A percentile compares a stretch with the other conserved stretches of the same genome.
Conservation (phyloP, 2,797 vertebrate genomes). For the Enteromius trimaculatus region DNA sequence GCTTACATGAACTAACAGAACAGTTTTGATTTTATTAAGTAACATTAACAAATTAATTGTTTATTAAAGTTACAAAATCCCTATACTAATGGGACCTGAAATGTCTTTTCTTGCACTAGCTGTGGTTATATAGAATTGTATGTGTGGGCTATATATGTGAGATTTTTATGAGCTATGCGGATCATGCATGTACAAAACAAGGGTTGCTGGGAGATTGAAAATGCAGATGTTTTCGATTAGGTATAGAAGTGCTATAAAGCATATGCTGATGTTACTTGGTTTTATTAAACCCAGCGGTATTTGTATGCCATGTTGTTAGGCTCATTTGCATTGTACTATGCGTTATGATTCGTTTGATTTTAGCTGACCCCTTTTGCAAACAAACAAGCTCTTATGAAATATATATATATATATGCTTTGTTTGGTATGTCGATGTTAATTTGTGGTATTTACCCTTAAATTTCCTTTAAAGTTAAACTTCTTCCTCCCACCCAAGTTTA, state of each 20-base stretch:
- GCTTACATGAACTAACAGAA: background rate
- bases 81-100: background rate
- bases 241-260: constrained; percentile 18
- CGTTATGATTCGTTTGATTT: background rate
- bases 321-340: constrained; percentile 9
- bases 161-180: constrained; percentile 1
- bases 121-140: background rate
- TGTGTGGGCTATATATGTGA: background rate
- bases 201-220: constrained; percentile 22
- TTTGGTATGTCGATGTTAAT: background rate
- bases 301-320: constrained; percentile 17
- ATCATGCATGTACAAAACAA: constrained; percentile 34
- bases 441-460: background rate
- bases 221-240: constrained; percentile 26
- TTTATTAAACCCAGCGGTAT: constrained; percentile 19
- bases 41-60: background rate
- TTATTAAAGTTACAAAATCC: background rate
- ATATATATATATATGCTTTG: background rate
- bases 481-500: background rate
- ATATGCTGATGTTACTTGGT: constrained; percentile 16
- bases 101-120: constrained; percentile 3
- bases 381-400: constrained; percentile 3
- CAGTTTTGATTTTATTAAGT: background rate
- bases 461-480: background rate
- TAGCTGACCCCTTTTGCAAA: background rate